These are phyloP conservation scores for Harpalus rufipes DNA, from an alignment of 2,888 invertebrate species.

Conservation along the genomic window DNA sequence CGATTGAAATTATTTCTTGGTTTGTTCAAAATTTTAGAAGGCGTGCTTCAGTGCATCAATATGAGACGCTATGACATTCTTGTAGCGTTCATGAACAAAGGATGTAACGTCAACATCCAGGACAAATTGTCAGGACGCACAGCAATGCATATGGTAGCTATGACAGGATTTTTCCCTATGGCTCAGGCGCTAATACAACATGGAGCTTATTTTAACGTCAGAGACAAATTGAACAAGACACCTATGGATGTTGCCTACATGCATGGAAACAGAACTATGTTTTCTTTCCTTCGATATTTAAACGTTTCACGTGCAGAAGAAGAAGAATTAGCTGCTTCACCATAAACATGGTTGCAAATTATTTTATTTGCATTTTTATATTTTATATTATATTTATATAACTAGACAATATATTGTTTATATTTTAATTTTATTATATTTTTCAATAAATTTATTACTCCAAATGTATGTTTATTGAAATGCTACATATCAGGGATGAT, in stretches of 20 bases:
- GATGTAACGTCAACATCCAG: constrained; percentile 74
- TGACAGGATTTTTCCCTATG: constrained; percentile 77
- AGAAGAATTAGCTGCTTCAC: not conserved
- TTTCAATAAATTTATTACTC: too few species aligned
- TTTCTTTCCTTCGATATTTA: not conserved
- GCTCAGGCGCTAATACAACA: constrained; percentile 75
- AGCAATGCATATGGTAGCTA: constrained; percentile 79
- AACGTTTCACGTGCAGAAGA: constrained; percentile 45
- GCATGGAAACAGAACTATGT: constrained; percentile 66
- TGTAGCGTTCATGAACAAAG: constrained; percentile 75
- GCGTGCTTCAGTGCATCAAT: constrained; percentile 73
- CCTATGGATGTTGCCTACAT: constrained; percentile 76
- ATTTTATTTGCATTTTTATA: not conserved
- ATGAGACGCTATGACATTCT: constrained; percentile 76
- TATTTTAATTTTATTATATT: too few species aligned
- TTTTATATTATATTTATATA: not conserved
- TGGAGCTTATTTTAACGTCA: constrained; percentile 75
- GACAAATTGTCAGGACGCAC: constrained; percentile 77
- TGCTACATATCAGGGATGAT: too few species aligned
- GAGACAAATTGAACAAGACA: constrained; percentile 76
- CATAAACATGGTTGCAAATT: not conserved
- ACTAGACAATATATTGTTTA: too few species aligned
- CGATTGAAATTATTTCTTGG: not conserved
- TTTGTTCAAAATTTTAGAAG: constrained; percentile 69
- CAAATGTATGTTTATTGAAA: too few species aligned